Evolutionary conservation across 1,140 invertebrate genomes (phyloP), one percentile per base, ranked within the genome.

Genomic region (Papilio machaon): DNA sequence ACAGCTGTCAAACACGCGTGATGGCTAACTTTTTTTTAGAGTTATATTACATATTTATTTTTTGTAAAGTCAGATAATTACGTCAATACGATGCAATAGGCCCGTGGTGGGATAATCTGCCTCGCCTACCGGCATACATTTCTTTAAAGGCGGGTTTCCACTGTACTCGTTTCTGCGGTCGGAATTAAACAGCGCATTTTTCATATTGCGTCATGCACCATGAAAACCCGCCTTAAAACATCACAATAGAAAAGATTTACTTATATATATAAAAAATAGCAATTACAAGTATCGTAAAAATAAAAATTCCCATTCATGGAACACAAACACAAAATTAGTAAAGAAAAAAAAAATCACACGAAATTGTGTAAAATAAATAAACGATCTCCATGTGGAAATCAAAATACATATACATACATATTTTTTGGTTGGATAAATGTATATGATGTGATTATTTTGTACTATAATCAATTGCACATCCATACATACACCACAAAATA

Each of bases 21-120:
- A 38, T 38, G 11, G 60, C 2, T 19, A 35, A 35, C 6, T 35
- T 54, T 54, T 30, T 52, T 49, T 15, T 52, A 35, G 73, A 75
- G 15, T 17, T 10, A 52, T 49, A 49, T 52, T 30, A 23, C 7
- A 70, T 70, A 35, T 64, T 23, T 49, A 49, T 19, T 11, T 47
- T 47, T 75, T 49, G n/a, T 64, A 30, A 11, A 64, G 43, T 47
- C n/a, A 8, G 46, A 30, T 52, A 49, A 76, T 23, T 80, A 85
- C 79, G 79, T 70, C 49, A 73, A 67, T 19, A 38, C 73, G 79
- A 80, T 73, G 79, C 79, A 84, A 80, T 49, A 81, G 78, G 74
- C 78, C 86, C 73, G 84, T 91, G 92, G 91, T 94, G 92, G 92
- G 91, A 88, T 86, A 81, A 83, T 90, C 89, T 92, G 92, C 91